Conservation (phyloP, 2,797 vertebrate genomes). For the Myoxocephalus aenaeus region DNA sequence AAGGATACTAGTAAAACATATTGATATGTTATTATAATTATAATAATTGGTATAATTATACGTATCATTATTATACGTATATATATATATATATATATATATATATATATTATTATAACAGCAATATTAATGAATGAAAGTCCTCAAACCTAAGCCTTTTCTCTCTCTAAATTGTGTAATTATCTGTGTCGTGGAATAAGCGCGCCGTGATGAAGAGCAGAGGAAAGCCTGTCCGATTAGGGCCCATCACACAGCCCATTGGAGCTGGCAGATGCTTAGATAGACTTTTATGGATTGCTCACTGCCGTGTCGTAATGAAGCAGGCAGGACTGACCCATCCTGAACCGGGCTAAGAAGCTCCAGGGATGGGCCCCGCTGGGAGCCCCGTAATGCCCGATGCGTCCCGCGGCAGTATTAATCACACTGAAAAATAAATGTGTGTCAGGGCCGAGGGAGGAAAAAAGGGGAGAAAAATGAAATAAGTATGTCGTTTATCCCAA, state of each 20-base stretch:
- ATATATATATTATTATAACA: background rate
- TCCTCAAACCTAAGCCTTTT: background rate
- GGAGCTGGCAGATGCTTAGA: constrained; percentile 98
- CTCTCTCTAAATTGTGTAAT: constrained; percentile 61
- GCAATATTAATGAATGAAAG: background rate
- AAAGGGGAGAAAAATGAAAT: constrained; percentile 65
- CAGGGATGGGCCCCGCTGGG: constrained; percentile 90
- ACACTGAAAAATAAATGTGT: constrained; percentile 93
- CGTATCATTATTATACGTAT: background rate
- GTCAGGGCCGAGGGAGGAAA: constrained; percentile 76
- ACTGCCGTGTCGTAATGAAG: constrained; percentile 96
- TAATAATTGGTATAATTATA: background rate
- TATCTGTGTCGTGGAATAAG: constrained; percentile 66
- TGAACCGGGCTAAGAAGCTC: constrained; percentile 90
- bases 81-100: background rate
- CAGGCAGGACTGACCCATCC: constrained; percentile 90
- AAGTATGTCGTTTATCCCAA: constrained; percentile 79
- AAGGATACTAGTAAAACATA: background rate
- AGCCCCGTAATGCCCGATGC: constrained; percentile 89
- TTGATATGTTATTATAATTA: background rate
- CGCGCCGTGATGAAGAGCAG: constrained; percentile 78
- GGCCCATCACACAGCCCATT: constrained; percentile 92
- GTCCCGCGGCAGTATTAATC: constrained; percentile 93
- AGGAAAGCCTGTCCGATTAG: constrained; percentile 87
- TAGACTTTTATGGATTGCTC: constrained; percentile 99